phyloP scores from a whole-genome alignment of 2,888 invertebrate species.

The Diarsia dahlii region DNA sequence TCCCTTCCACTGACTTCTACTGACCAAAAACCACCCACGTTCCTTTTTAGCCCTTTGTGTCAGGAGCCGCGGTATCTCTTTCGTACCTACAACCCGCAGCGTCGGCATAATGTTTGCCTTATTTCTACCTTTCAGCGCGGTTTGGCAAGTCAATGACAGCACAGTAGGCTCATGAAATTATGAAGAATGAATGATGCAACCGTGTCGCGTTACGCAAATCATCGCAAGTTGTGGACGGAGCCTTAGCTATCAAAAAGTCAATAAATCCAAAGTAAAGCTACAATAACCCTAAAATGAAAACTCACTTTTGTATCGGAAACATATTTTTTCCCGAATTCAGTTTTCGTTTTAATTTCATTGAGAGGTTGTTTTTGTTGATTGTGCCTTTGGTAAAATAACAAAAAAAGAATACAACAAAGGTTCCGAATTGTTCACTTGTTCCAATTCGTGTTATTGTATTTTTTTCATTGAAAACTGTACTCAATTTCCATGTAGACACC shows the following conservation, averaged over 20 bases:
- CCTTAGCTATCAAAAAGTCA: background rate
- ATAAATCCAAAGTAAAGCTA: background rate
- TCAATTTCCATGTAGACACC: background rate
- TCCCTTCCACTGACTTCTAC: no score
- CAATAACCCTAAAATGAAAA: background rate
- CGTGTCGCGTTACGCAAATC: no score
- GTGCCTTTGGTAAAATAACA: background rate
- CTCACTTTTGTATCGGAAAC: background rate
- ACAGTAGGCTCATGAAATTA: no score
- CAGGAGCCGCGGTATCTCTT: no score
- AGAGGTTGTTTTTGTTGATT: conserved; percentile 6
- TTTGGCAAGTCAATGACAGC: no score
- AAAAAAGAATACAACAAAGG: conserved; percentile 3
- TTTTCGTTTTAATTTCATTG: conserved; percentile 30
- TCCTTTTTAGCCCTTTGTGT: no score
- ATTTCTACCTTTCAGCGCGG: no score
- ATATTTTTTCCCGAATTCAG: conserved; percentile 4
- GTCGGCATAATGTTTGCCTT: no score
- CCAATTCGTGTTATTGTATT: background rate
- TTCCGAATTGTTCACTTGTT: background rate
- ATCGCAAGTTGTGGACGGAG: no score
- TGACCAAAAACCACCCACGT: no score
- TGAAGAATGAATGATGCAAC: no score
- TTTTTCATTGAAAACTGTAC: background rate
- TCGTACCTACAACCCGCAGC: no score